Evolutionary conservation across 2,797 vertebrate genomes (phyloP).

Genomic region (Macroramphosus scolopax): DNA sequence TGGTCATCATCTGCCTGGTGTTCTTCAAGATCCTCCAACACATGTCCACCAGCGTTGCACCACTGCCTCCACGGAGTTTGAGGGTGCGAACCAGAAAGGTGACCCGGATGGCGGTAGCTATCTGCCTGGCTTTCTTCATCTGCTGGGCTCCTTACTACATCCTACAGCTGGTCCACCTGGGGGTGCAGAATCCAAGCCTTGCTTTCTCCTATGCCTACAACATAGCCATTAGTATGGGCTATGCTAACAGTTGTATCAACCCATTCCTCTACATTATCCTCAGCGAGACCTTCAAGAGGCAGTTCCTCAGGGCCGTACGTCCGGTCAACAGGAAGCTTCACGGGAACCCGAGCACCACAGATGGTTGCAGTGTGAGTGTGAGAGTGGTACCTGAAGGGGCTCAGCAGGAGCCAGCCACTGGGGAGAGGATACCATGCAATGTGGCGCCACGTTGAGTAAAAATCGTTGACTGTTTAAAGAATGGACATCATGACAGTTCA

Average conservation of each 20-base stretch:
- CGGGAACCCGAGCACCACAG: constrained; percentile 75
- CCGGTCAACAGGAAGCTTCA: constrained; percentile 67
- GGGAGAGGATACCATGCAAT: constrained; percentile 38
- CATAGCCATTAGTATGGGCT: constrained; percentile 86
- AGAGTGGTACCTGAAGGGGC: constrained; percentile 75
- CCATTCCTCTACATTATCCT: constrained; percentile 85
- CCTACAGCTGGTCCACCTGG: constrained; percentile 83
- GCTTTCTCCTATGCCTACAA: constrained; percentile 84
- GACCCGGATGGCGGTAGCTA: constrained; percentile 85
- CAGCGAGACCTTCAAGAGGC: constrained; percentile 84
- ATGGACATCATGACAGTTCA: no score
- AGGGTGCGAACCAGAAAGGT: constrained; percentile 80
- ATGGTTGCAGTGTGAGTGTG: constrained; percentile 75
- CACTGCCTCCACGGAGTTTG: constrained; percentile 80
- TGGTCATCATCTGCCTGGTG: constrained; percentile 80
- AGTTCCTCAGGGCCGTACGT: constrained; percentile 76
- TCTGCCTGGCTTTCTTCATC: constrained; percentile 82
- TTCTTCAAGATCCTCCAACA: constrained; percentile 88
- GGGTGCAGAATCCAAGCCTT: constrained; percentile 78
- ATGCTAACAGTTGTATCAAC: constrained; percentile 88
- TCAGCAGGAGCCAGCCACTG: constrained; percentile 39
- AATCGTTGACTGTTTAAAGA: no score
- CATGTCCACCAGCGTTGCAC: constrained; percentile 83
- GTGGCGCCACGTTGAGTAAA: constrained; percentile 25
- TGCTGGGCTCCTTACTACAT: constrained; percentile 88